Percentiles rank a stretch among this genome's conserved stretches.
Conservation (phyloP, 2,797 vertebrate species). For the Arctocebus calabarensis region DNA sequence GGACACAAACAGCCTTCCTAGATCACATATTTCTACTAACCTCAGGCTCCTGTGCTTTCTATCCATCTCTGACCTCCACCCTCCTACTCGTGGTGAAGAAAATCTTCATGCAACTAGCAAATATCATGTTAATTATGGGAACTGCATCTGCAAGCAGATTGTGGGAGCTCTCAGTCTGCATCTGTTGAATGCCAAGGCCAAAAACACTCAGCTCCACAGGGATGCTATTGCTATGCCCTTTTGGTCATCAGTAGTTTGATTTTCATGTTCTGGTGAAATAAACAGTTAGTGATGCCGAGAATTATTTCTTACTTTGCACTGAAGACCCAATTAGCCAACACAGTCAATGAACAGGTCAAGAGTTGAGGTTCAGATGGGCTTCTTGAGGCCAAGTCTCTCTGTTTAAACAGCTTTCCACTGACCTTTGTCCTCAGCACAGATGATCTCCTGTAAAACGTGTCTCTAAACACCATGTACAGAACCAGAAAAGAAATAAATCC, state of each 20-base stretch:
- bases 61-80: conserved; percentile 42
- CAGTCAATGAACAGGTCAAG: conserved; percentile 87
- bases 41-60: conserved; percentile 34
- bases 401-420: conserved; percentile 82
- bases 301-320: conserved; percentile 75
- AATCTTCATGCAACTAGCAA: conserved; percentile 52
- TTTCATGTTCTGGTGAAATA: conserved; percentile 87
- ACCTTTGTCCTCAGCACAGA: conserved; percentile 84
- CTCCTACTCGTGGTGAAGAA: conserved; percentile 52
- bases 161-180: conserved; percentile 74
- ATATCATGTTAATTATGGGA: conserved; percentile 75
- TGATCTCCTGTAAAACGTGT: conserved; percentile 78
- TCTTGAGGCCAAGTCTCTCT: conserved; percentile 74
- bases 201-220: conserved; percentile 79
- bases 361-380: conserved; percentile 69
- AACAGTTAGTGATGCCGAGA: conserved; percentile 81
- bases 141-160: conserved; percentile 67
- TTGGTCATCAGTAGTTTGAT: conserved; percentile 86
- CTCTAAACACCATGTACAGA: conserved; percentile 69
- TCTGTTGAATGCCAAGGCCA: conserved; percentile 81
- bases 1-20: not conserved
- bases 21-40: conserved; percentile 65
- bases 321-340: conserved; percentile 88
- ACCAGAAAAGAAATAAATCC: conserved; percentile 77
- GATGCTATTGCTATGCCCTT: conserved; percentile 84